Conservation (phyloP, 35 echinoderm and acorn worm species). For the Patiria miniata region DNA sequence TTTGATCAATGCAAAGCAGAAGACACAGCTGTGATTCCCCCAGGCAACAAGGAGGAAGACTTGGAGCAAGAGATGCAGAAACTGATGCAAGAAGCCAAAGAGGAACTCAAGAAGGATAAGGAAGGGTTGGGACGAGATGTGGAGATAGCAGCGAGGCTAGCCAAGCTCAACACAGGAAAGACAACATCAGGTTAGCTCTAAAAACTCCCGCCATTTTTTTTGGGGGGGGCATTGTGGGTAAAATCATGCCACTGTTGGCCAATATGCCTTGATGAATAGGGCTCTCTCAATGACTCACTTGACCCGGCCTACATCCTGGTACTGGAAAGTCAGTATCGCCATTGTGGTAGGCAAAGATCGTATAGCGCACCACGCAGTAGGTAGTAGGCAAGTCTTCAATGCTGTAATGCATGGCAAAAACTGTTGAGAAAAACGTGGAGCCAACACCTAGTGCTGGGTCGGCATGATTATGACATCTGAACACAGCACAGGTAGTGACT, state of each 20-base stretch:
- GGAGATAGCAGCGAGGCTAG: conserved; percentile 45
- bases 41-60: conserved; percentile 5
- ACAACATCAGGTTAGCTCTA: neutral
- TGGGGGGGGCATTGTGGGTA: neutral
- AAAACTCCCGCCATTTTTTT: neutral
- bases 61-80: conserved; percentile 47
- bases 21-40: neutral
- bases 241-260: neutral
- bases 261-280: neutral
- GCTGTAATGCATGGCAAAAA: neutral
- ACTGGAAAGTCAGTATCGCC: too few species aligned
- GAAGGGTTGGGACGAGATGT: conserved; percentile 44
- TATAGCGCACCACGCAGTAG: too few species aligned
- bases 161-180: conserved; percentile 25
- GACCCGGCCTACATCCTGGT: neutral
- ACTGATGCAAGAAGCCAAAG: conserved; percentile 37
- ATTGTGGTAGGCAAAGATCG: too few species aligned
- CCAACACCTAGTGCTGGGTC: too few species aligned
- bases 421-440: too few species aligned
- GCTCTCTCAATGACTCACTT: neutral
- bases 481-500: too few species aligned
- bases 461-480: too few species aligned
- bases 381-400: too few species aligned
- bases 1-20: conserved; percentile 13
- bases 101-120: conserved; percentile 26